Base-by-base conservation (phyloP, 1,140 invertebrate species). In the Myzus persicae region DNA sequence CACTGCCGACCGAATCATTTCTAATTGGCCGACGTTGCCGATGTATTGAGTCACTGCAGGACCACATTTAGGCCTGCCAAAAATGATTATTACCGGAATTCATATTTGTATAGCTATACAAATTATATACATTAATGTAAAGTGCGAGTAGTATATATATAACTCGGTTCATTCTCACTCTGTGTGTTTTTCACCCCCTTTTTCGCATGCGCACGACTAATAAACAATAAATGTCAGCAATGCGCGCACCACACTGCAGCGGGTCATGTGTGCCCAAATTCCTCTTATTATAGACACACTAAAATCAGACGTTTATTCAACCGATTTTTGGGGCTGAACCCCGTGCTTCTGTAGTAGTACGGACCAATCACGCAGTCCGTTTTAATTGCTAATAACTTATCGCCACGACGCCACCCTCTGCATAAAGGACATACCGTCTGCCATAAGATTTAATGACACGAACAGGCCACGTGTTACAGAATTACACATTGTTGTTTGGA, bases 321-420 rank as follows among this genome's bases (percentile, higher is more conserved):
- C 88, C 31, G 88, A 51, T 24, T 90, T 90, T 90, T 24, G 88
- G 87, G 42, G 46, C 42, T 42, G 42, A 51, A 22, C 51, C 31
- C 88, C 36, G 8, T 42, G 44, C 26, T 76, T 36, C 40, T 48
- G 87, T 51, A 31, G 31, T 44, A 1, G 38, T n/a, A 38, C 22
- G 11, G 40, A 67, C 89, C 89, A 67, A 40, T 67, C 38, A 2
- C 38, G 20, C 26, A 38, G 51, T 67, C 89, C 54, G 31, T 67
- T 67, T 67, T 90, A 90, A 90, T 90, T 90, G 54, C 89, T 54
- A 90, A 90, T 90, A 90, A 90, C 89, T 90, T 90, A 90, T 54
- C 22, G 26, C 46, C 11, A 54, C 48, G 59, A 40, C 22, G 26
- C 46, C 11, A 54, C 48, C 51, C 85, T 85, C 40, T 44, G 42